phyloP scores from a whole-genome alignment of 2,888 invertebrate species.

The Leptinotarsa rubiginosa region DNA sequence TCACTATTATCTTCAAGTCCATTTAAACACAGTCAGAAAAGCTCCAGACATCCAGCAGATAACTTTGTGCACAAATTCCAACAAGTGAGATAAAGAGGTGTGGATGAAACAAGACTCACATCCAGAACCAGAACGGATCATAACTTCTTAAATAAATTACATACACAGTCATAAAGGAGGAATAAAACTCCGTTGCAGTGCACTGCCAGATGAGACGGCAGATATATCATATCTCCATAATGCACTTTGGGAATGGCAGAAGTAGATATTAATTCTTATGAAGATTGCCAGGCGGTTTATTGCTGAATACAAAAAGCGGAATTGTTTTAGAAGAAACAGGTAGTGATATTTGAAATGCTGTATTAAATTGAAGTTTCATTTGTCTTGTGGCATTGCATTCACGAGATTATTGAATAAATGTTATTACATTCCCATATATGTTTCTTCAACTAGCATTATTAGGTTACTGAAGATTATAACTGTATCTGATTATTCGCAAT shows the following conservation, averaged over 20 bases:
- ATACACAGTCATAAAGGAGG: constrained; percentile 34
- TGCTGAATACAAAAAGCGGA: neutral
- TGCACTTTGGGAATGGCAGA: constrained; percentile 39
- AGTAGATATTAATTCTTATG: constrained; percentile 44
- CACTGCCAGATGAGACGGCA: constrained; percentile 29
- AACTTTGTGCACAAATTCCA: constrained; percentile 29
- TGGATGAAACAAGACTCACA: constrained; percentile 33
- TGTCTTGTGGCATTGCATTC: neutral
- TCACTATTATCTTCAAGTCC: neutral
- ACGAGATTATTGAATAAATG: too few species aligned
- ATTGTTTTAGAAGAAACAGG: neutral
- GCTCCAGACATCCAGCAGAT: constrained; percentile 30
- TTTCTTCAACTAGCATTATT: too few species aligned
- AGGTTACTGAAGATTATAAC: too few species aligned
- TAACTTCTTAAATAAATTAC: constrained; percentile 43
- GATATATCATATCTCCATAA: constrained; percentile 39
- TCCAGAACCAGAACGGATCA: constrained; percentile 33
- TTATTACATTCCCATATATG: too few species aligned
- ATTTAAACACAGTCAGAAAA: constrained; percentile 2
- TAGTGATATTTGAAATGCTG: neutral
- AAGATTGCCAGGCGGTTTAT: constrained; percentile 34
- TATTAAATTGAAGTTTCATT: neutral
- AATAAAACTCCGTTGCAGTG: constrained; percentile 34
- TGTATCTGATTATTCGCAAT: too few species aligned
- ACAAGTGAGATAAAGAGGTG: constrained; percentile 41